Base-by-base conservation (phyloP, 2,113 vertebrate species). In the Tor tambroides region DNA sequence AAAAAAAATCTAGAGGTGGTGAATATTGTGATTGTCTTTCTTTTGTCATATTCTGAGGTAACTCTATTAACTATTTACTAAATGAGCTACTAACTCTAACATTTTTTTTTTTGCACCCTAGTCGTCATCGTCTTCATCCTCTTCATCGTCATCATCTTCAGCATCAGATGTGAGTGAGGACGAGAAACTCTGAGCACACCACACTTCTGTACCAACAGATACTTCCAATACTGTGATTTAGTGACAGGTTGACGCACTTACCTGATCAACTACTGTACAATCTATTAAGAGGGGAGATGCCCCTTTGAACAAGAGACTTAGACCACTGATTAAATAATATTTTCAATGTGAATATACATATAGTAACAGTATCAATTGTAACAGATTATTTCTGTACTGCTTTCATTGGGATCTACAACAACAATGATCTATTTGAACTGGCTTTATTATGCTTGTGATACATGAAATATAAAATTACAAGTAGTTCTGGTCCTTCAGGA, bases 91-190 rank as follows among this genome's bases (percentile, higher is more conserved):
- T 80, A 78, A 11, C 63, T 51, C 5, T 3, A 76, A 23, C 28
- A n/a, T n/a, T n/a, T n/a, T 51, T 49, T 74, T 38, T 78, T 61
- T 43, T 83, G 77, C 23, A 72, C 46, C 93, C 87, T 75, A 96
- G 95, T 87, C 88, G 3, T 43, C 91, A 12, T 94, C 94, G 0
- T 83, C 86, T 26, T 93, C 94, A n/a, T 92, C 91, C 15, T 92
- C 94, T 5, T 89, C 90, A 0, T 89, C 82, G 32, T 92, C 94
- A 8, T 92, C 91, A 26, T 92, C 94, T 11, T 88, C 90, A 5
- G 69, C 86, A 46, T 84, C 89, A 80, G 28, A 32, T 7, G 72
- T 19, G 0, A 90, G 91, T 61, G 0, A 91, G 0, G 94, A 95
- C 26, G 91, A 87, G 41, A 94, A 83, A 91, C 65, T 96, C 15